Percentiles rank a stretch among this genome's conserved stretches.
Conservation (phyloP, 1,140 invertebrate species). For the Octopus sinensis region DNA sequence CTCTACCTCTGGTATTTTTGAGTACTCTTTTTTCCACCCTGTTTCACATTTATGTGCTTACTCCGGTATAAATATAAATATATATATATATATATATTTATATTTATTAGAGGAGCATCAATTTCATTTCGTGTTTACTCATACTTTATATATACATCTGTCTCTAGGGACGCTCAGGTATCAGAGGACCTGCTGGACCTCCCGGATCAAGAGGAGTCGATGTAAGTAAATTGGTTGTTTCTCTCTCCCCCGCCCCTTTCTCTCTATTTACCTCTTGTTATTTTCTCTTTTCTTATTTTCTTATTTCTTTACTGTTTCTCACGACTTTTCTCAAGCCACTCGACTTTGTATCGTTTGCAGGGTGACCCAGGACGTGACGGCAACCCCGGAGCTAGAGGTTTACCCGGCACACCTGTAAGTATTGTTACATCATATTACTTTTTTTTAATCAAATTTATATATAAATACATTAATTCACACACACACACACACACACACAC, state of each 20-base stretch:
- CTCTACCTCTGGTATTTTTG: too few species aligned
- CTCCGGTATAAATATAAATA: too few species aligned
- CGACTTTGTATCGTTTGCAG: neutral
- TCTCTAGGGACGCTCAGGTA: conserved; percentile 37
- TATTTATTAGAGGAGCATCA: too few species aligned
- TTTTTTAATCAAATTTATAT: too few species aligned
- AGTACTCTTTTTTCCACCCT: too few species aligned
- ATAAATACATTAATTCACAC: too few species aligned
- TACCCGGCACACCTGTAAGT: neutral
- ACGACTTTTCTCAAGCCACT: neutral
- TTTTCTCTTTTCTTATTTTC: too few species aligned
- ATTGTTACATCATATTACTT: neutral
- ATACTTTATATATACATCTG: neutral
- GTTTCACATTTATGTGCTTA: too few species aligned
- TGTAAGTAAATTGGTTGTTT: conserved; percentile 27
- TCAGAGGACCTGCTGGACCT: conserved; percentile 29
- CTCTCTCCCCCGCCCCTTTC: too few species aligned
- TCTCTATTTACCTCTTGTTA: too few species aligned
- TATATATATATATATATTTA: too few species aligned
- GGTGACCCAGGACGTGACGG: neutral
- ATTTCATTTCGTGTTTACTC: neutral
- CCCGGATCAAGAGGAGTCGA: conserved; percentile 31
- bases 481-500: too few species aligned
- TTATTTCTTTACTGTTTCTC: neutral
- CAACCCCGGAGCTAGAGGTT: neutral